Evolutionary conservation across 2,113 vertebrate genomes (phyloP).

Genomic region (Gobio gobio): DNA sequence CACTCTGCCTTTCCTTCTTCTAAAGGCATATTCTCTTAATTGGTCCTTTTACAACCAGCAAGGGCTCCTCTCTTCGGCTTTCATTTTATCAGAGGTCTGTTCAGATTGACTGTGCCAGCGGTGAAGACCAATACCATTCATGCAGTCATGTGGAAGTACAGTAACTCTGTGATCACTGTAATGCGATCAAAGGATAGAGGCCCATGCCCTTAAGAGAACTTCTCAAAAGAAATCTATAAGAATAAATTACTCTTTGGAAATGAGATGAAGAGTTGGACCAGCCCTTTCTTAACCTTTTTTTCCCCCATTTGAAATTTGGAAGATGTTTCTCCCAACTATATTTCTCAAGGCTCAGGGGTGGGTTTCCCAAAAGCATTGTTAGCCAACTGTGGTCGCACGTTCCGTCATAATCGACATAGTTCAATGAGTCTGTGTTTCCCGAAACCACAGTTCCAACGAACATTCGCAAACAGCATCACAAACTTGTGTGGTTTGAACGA

Average conservation of each 20-base stretch:
- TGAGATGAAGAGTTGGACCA: constrained; percentile 10
- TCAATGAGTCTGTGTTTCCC: too few species aligned
- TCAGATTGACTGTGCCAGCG: constrained; percentile 38
- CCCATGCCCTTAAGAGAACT: constrained; percentile 29
- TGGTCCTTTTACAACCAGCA: constrained; percentile 60
- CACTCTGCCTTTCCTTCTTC: constrained; percentile 41
- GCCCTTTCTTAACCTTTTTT: background rate
- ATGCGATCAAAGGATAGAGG: constrained; percentile 41
- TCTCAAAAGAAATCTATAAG: constrained; percentile 34
- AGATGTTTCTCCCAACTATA: background rate
- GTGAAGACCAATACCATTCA: constrained; percentile 36
- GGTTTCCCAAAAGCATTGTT: too few species aligned
- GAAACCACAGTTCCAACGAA: too few species aligned
- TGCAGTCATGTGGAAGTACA: background rate
- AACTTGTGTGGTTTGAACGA: too few species aligned
- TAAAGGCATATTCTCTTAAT: constrained; percentile 72
- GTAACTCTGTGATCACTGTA: constrained; percentile 49
- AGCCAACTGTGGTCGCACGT: too few species aligned
- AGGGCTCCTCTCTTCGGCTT: constrained; percentile 56
- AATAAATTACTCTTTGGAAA: constrained; percentile 43
- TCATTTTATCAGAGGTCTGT: constrained; percentile 55
- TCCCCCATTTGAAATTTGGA: background rate
- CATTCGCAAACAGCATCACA: too few species aligned
- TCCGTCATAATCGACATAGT: too few species aligned
- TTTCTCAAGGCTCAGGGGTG: background rate